Evolutionary conservation across 2,797 vertebrate species (phyloP).

Genomic region (Hypotaenidia philippensis): DNA sequence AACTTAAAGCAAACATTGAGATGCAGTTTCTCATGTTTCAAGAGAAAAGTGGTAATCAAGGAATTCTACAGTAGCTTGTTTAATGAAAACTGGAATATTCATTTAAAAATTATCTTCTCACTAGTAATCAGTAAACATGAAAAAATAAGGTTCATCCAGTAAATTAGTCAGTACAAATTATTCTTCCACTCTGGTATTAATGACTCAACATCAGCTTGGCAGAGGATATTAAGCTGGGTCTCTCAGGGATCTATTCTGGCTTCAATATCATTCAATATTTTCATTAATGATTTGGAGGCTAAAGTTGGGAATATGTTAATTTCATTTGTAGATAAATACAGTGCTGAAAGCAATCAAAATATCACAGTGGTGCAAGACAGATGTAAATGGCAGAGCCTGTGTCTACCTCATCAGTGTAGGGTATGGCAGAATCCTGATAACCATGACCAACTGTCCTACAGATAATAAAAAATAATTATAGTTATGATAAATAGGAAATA

Average conservation of each 20-base stretch:
- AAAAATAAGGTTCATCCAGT: constrained; percentile 38
- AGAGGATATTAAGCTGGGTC: constrained; percentile 48
- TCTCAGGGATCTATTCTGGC: constrained; percentile 34
- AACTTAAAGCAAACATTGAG: not conserved
- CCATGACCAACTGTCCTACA: not conserved
- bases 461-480: not conserved
- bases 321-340: constrained; percentile 30
- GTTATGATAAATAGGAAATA: not conserved
- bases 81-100: not conserved
- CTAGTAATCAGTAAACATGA: constrained; percentile 12
- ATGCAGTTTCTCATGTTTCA: not conserved
- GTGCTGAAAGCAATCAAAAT: constrained; percentile 37
- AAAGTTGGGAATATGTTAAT: constrained; percentile 52
- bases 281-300: constrained; percentile 58
- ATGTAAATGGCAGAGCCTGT: not conserved
- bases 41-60: not conserved
- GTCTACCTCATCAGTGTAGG: not conserved
- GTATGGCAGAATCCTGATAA: not conserved
- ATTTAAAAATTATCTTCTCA: not conserved
- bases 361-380: not conserved
- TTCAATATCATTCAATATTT: constrained; percentile 66
- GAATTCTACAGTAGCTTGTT: not conserved
- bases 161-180: constrained; percentile 56
- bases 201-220: constrained; percentile 68
- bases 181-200: constrained; percentile 51